Evolutionary conservation across 2,797 vertebrate genomes (phyloP), one percentile per base, ranked within the genome.

Genomic region (Chlorospingus flavigularis): DNA sequence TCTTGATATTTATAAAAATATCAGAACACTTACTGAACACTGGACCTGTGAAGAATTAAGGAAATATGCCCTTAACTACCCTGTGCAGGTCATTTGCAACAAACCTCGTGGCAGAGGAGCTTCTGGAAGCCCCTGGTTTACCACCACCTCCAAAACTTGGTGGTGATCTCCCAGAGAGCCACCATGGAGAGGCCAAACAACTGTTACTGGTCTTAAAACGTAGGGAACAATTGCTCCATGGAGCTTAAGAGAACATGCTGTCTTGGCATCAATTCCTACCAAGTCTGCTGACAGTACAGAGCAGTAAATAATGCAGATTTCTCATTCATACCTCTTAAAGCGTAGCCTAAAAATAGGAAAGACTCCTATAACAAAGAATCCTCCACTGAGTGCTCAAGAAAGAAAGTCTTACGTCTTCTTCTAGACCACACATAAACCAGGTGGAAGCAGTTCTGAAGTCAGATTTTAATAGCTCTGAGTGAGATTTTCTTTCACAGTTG

Each of bases 121-220:
- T 75, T 67, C 74, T 73, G 30, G 21, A 91, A 88, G 12, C 11
- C 8, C 20, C 48, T 33, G 19, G 10, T 57, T 86, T 81, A 55
- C 17, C 28, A 51, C 7, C 19, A 50, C 21, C 28, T 68, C 55
- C 42, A 72, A 57, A 61, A 25, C 9, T 24, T 33, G 31, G 21
- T n/a, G 35, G 12, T 5, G 30, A 51, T 23, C 31, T 75, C 72
- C 57, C 68, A 73, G 74, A 25, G 54, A 12, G 18, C 58, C 4
- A 0, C 23, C 19, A 33, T 4, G 5, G 31, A 92, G 42, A 47
- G 18, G 31, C 4, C 2, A 2, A 70, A 18, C 0, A 1, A 58
- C 8, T n/a, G 6, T 51, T 47, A 45, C 17, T 12, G 8, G 15
- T 17, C 58, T 83, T 55, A n/a, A 83, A 40, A 35, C 23, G 9